Percentiles rank a stretch among this genome's conserved stretches.
These are phyloP conservation scores for Drosophila birchii DNA, from an alignment of 2,888 invertebrate species.

Conservation along the genomic window DNA sequence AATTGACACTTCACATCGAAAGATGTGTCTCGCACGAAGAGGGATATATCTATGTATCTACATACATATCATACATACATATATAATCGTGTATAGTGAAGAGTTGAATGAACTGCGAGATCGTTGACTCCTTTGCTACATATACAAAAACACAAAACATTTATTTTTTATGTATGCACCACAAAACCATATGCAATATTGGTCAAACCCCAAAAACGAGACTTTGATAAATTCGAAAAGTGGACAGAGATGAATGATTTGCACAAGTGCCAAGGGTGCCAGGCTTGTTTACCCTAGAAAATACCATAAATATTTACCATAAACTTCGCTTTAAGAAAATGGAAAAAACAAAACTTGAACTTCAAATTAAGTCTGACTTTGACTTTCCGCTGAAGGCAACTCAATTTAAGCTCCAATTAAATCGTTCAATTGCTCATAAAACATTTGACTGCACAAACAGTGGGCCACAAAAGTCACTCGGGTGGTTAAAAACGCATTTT, in stretches of 20 bases:
- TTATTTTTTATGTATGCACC: constrained; percentile 20
- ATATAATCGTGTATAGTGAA: constrained; percentile 3
- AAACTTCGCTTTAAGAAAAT: neutral
- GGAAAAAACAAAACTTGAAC: neutral
- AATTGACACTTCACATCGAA: constrained; percentile 36
- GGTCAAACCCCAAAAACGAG: constrained; percentile 16
- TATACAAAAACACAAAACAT: neutral
- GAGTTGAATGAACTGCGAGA: constrained; percentile 37
- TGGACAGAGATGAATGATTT: constrained; percentile 35
- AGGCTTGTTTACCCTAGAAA: neutral
- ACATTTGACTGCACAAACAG: constrained; percentile 41
- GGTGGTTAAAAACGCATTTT: constrained; percentile 14
- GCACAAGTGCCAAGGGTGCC: constrained; percentile 1
- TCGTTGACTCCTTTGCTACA: constrained; percentile 22
- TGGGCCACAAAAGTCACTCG: constrained; percentile 23
- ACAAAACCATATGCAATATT: constrained; percentile 32
- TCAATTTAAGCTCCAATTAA: constrained; percentile 42
- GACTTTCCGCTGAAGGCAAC: constrained; percentile 33
- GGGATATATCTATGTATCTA: neutral
- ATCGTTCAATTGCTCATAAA: constrained; percentile 44
- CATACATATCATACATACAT: neutral
- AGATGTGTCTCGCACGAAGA: neutral
- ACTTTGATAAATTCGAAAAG: constrained; percentile 34
- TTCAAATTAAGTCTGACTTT: constrained; percentile 28
- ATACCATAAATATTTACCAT: neutral